phyloP scores from a whole-genome alignment of 2,888 invertebrate species.

The Pseudanteris insignis region DNA sequence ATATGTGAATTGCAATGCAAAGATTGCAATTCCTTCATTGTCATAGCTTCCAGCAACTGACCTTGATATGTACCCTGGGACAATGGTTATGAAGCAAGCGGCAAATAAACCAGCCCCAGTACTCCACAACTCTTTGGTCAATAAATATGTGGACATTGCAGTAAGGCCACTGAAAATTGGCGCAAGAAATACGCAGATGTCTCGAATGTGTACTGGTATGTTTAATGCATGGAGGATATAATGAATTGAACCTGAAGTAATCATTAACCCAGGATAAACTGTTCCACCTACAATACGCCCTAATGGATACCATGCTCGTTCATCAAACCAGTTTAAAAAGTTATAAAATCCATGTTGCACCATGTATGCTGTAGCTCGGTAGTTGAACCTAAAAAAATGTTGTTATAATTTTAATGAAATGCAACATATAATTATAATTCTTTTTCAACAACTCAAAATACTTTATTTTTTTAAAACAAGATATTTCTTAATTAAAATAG shows the following conservation, averaged over 20 bases:
- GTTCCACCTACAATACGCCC: constrained; percentile 99
- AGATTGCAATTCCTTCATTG: constrained; percentile 99
- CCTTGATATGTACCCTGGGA: constrained; percentile 98
- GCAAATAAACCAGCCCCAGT: constrained; percentile 97
- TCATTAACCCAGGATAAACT: constrained; percentile 98
- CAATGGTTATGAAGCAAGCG: constrained; percentile 98
- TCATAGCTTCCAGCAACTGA: constrained; percentile 99
- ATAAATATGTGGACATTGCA: constrained; percentile 94
- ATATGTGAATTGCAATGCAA: constrained; percentile 98
- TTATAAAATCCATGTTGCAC: constrained; percentile 99
- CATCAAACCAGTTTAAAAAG: constrained; percentile 99
- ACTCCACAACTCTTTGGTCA: constrained; percentile 98
- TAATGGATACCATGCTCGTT: constrained; percentile 98
- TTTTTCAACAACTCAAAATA: neutral
- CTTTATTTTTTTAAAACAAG: too few relatives aligned
- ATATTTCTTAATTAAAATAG: too few relatives aligned
- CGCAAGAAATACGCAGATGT: constrained; percentile 98
- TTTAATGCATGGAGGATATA: constrained; percentile 89
- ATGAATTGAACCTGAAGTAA: constrained; percentile 97
- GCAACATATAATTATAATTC: neutral
- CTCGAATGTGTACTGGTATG: constrained; percentile 97
- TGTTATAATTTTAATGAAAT: too few relatives aligned
- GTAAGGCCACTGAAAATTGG: constrained; percentile 97
- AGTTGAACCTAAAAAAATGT: constrained; percentile 90
- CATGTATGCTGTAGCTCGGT: constrained; percentile 98